phyloP scores from a whole-genome alignment of 2,888 invertebrate species.

The Caenorhabditis imperialis region DNA sequence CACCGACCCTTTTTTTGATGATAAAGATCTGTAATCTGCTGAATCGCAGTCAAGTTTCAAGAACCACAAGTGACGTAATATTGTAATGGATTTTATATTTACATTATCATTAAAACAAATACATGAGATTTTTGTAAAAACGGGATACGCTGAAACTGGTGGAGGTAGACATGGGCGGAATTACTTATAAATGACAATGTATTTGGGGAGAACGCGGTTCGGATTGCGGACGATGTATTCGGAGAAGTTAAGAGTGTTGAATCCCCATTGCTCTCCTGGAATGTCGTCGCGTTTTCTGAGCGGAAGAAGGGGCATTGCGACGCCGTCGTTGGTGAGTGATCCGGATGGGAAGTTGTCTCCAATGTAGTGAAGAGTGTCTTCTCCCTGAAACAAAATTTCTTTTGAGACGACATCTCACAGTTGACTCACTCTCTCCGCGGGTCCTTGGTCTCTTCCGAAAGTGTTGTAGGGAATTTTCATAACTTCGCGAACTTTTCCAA shows the following conservation, averaged over 20 bases:
- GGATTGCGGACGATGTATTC: conserved; percentile 63
- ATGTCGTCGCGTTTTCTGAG: conserved; percentile 24
- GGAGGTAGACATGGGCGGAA: too few species aligned
- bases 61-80: too few species aligned
- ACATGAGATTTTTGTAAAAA: too few species aligned
- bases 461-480: conserved; percentile 7
- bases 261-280: conserved; percentile 15
- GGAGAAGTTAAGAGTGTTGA: conserved; percentile 38
- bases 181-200: conserved; percentile 58
- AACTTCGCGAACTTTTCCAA: conserved; percentile 39
- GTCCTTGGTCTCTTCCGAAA: conserved; percentile 1
- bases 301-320: conserved; percentile 56
- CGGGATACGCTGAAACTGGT: too few species aligned
- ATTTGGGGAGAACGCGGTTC: conserved; percentile 55
- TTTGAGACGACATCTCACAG: background rate
- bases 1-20: too few species aligned
- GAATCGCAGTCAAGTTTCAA: too few species aligned
- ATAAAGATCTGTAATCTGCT: too few species aligned
- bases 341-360: conserved; percentile 43
- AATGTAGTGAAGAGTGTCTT: conserved; percentile 56
- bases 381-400: conserved; percentile 21
- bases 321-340: conserved; percentile 48
- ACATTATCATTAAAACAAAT: too few species aligned
- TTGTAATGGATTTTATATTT: too few species aligned
- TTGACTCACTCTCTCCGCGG: conserved; percentile 25